Conservation (phyloP, 2,888 invertebrate species). For the Thalpophila matura region DNA sequence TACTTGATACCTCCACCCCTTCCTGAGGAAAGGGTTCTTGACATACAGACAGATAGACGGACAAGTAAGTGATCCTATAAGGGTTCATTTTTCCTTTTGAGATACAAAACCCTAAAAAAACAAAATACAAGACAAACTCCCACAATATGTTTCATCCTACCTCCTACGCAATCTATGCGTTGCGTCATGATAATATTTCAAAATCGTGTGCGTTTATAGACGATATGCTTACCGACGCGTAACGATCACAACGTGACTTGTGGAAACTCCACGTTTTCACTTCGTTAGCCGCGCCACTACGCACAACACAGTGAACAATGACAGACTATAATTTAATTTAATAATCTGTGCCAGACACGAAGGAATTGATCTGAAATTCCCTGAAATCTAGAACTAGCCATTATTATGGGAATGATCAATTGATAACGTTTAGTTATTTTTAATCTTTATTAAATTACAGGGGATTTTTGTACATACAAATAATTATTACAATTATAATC, state of each 20-base stretch:
- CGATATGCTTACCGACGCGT: slow-evolving; percentile 37
- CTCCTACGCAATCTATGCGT: too few species aligned
- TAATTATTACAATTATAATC: too few species aligned
- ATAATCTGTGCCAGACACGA: slow-evolving; percentile 38
- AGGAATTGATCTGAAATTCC: slow-evolving; percentile 33
- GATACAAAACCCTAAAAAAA: too few species aligned
- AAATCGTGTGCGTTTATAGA: slow-evolving; percentile 22
- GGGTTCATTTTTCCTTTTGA: too few species aligned
- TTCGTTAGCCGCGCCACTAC: slow-evolving; percentile 36
- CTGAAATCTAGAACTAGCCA: slow-evolving; percentile 8
- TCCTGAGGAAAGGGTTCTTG: too few species aligned
- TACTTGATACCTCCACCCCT: too few species aligned
- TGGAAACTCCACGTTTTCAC: slow-evolving; percentile 21
- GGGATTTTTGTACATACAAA: too few species aligned
- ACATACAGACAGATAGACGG: too few species aligned
- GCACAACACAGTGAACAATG: slow-evolving; percentile 26
- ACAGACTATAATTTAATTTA: slow-evolving; percentile 49
- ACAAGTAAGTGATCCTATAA: too few species aligned
- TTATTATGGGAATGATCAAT: too few species aligned
- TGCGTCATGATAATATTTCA: neutral
- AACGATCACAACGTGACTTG: slow-evolving; percentile 34
- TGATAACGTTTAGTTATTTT: too few species aligned
- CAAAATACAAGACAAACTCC: neutral
- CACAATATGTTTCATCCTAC: neutral
- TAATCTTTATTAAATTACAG: too few species aligned